Percentiles rank a stretch among this genome's conserved stretches.
These are phyloP conservation scores for Varanus komodoensis DNA, from an alignment of 2,113 vertebrate species.

Conservation along the genomic window DNA sequence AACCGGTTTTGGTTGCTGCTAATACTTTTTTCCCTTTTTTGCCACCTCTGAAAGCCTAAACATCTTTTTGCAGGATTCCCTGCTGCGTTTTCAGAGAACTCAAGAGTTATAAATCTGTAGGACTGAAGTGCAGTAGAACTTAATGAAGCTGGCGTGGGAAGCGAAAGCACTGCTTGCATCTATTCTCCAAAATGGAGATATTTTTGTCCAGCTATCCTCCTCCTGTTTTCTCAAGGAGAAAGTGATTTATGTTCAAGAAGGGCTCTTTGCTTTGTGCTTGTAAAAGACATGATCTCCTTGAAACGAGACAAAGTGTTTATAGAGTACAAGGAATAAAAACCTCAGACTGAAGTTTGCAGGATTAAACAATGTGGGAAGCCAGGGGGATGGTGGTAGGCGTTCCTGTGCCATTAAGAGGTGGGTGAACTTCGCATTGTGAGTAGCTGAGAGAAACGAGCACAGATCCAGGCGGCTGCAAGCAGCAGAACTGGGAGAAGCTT, in stretches of 20 bases:
- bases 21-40: background rate
- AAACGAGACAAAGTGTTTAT: conserved; percentile 27
- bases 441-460: background rate
- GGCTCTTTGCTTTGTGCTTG: conserved; percentile 23
- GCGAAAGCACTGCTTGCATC: background rate
- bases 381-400: background rate
- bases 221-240: conserved; percentile 1
- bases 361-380: background rate
- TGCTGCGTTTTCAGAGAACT: background rate
- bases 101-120: background rate
- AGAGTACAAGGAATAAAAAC: conserved; percentile 29
- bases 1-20: too few species aligned
- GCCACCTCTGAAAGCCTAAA: background rate
- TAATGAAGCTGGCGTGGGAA: background rate
- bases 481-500: background rate
- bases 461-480: background rate
- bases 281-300: conserved; percentile 40
- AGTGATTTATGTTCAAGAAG: conserved; percentile 47
- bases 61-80: background rate
- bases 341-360: background rate
- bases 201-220: background rate
- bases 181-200: conserved; percentile 17
- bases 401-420: background rate
- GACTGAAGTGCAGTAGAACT: background rate
- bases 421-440: too few species aligned